phyloP scores from a whole-genome alignment of 2,888 invertebrate genomes.

The Conops quadrifasciatus region DNA sequence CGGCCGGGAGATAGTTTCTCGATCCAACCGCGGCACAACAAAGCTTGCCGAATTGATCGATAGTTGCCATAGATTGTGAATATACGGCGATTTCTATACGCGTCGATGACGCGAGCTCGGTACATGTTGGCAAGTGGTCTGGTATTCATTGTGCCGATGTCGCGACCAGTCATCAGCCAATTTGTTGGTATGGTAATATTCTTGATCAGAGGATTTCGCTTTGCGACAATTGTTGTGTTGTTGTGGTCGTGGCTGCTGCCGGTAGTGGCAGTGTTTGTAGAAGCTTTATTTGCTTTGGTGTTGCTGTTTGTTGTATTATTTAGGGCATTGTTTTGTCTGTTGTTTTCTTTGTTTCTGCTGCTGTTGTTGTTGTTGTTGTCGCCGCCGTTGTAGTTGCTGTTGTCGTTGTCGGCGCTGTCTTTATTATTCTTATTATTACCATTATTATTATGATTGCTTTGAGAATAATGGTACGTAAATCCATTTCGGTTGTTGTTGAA shows the following conservation, averaged over 20 bases:
- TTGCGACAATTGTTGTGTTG: neutral
- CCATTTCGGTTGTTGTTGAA: neutral
- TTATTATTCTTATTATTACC: neutral
- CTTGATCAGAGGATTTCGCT: neutral
- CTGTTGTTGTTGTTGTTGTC: neutral
- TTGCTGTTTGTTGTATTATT: neutral
- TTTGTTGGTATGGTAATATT: constrained; percentile 28
- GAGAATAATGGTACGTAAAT: neutral
- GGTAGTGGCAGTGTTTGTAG: neutral
- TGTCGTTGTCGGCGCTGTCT: neutral
- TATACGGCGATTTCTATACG: constrained; percentile 58
- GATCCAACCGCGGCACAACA: constrained; percentile 76
- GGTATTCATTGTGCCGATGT: constrained; percentile 60
- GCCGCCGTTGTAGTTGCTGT: neutral
- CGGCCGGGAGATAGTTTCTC: constrained; percentile 70
- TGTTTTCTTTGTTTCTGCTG: neutral
- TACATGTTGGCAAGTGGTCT: constrained; percentile 59
- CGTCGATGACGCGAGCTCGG: constrained; percentile 56
- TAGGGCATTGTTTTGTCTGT: neutral
- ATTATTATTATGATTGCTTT: neutral
- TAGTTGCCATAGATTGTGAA: constrained; percentile 61
- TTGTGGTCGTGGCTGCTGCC: neutral
- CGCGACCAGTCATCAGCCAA: constrained; percentile 46
- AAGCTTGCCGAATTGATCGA: constrained; percentile 63
- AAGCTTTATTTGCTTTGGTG: neutral